Evolutionary conservation across 2,113 vertebrate species (phyloP).

Genomic region (Silurus asotus): DNA sequence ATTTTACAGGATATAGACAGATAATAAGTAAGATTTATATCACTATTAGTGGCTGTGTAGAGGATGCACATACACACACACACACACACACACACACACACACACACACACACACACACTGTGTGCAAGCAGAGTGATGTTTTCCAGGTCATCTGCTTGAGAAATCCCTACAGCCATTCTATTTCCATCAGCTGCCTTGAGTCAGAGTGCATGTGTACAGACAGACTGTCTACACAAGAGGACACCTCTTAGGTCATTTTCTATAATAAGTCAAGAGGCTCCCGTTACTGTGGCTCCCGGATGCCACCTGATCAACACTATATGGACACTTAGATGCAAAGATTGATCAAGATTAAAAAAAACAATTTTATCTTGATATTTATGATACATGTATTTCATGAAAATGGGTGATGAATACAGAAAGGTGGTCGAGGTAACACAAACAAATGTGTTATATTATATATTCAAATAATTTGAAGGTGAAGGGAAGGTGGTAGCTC

Average conservation of each 20-base stretch:
- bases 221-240: conserved; percentile 66
- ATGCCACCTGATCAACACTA: background rate
- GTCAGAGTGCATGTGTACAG: conserved; percentile 62
- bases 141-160: conserved; percentile 74
- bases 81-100: conserved; percentile 4
- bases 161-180: conserved; percentile 72
- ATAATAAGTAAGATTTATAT: background rate
- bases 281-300: conserved; percentile 47
- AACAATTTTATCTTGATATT: background rate
- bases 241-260: conserved; percentile 71
- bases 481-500: too few relatives aligned
- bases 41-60: conserved; percentile 2
- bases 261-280: conserved; percentile 68
- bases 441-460: too few relatives aligned
- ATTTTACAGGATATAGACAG: background rate
- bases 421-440: too few relatives aligned
- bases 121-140: conserved; percentile 58
- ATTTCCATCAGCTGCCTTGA: conserved; percentile 69
- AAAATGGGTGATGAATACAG: too few relatives aligned
- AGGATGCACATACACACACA: background rate
- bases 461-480: too few relatives aligned
- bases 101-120: background rate
- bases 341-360: background rate
- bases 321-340: background rate
- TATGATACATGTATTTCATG: too few relatives aligned